These are phyloP conservation scores for Tiliqua scincoides DNA, from an alignment of 2,113 vertebrate genomes.

Conservation along the genomic window DNA sequence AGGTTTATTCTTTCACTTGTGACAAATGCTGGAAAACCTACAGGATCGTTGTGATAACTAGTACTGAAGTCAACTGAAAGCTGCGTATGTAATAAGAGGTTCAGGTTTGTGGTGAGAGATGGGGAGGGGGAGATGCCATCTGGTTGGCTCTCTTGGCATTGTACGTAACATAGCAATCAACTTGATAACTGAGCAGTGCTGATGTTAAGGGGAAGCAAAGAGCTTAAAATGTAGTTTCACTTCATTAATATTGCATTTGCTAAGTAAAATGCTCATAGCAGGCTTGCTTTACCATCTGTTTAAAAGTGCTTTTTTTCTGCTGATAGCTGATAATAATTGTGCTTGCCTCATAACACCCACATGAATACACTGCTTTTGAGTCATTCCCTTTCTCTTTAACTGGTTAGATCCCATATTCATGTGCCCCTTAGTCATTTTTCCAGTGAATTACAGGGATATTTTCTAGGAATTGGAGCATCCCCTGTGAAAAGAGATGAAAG, in stretches of 20 bases:
- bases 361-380: neutral
- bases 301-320: conserved; percentile 1
- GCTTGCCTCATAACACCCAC: neutral
- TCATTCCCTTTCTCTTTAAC: neutral
- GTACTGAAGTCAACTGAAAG: neutral
- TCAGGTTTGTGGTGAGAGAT: neutral
- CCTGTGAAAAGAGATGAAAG: neutral
- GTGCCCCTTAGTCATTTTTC: neutral
- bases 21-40: neutral
- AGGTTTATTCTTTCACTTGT: neutral
- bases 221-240: neutral
- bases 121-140: neutral
- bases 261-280: neutral
- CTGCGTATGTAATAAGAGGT: neutral
- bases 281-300: neutral
- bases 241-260: conserved; percentile 6
- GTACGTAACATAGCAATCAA: neutral
- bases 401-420: neutral
- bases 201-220: neutral
- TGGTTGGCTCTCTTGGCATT: neutral
- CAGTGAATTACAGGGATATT: neutral
- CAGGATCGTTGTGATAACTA: neutral
- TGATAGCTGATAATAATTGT: neutral
- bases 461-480: neutral
- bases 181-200: neutral